phyloP scores from a whole-genome alignment of 2,113 vertebrate species.

The Pteruthius melanotis region DNA sequence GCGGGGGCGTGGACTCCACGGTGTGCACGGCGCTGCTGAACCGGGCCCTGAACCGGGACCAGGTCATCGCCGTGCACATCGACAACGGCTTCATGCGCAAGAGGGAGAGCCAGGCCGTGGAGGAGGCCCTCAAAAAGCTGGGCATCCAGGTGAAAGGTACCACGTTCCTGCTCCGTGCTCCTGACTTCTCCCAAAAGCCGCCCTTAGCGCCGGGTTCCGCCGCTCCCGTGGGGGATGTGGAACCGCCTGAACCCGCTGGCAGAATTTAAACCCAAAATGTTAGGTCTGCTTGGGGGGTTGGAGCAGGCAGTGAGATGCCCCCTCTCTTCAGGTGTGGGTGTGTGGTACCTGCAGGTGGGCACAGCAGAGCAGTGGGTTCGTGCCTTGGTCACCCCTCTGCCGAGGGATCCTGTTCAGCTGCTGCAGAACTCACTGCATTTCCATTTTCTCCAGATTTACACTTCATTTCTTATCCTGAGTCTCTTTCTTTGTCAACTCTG shows the following conservation, averaged over 20 bases:
- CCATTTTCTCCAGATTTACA: not conserved
- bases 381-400: not conserved
- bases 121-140: conserved; percentile 94
- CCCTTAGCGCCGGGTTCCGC: fast-evolving
- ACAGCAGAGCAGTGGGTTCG: not conserved
- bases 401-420: not conserved
- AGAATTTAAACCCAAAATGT: fast-evolving
- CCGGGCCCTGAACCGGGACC: conserved; percentile 89
- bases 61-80: conserved; percentile 96
- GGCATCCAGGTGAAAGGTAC: conserved; percentile 96
- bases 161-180: fast-evolving
- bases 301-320: not conserved
- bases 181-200: fast-evolving
- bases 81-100: conserved; percentile 99
- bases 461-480: not conserved
- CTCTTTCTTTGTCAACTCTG: not conserved
- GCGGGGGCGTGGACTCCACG: conserved; percentile 95
- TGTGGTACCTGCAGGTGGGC: fast-evolving
- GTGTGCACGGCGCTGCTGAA: conserved; percentile 97
- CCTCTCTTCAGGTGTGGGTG: not conserved
- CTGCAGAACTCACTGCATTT: not conserved
- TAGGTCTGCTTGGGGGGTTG: fast-evolving
- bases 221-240: no score
- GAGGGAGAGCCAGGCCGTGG: conserved; percentile 92
- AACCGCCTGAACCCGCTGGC: fast-evolving